Base-by-base conservation (phyloP, 2,888 invertebrate species). In the Epinotia bilunana region DNA sequence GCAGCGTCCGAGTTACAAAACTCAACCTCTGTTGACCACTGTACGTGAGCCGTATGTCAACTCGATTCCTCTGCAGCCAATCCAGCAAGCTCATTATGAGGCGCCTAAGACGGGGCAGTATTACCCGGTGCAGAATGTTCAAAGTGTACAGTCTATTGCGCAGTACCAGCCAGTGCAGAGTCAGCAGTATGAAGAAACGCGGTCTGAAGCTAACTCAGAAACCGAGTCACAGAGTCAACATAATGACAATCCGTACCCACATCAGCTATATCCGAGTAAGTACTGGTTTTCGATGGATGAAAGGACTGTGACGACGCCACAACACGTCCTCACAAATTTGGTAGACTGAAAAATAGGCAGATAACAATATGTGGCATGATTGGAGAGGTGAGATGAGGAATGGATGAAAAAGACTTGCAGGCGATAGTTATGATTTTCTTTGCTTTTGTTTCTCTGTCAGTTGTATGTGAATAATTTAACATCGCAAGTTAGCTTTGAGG, bases 61-160 rank as follows among this genome's bases (percentile, higher is more conserved):
- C 60, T 18, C 74, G 39, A 16, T 70, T 6, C 74, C 74, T 3
- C 49, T 64, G 13, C 69, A 69, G 28, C 63, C 64, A 46, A 28
- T 74, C 33, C 69, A 74, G 53, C 64, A 65, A 23, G 57, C 57
- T 12, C 70, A 55, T 13, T 74, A 71, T 43, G 64, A 74, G 18
- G 23, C 70, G n/a, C 74, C 58, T 12, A 57, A 63, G 28, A 70
- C 64, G 13, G 71, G 23, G 65, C 74, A 75, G n/a, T 71, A 71
- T 43, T 71, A 71, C n/a, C 74, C 70, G 23, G 60, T 58, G 4
- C 68, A 55, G 20, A 53, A 28, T 16, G 62, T 11, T 9, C 73
- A 68, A 39, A 39, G 39, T 9, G 39, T 39, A 18, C 72, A 65
- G 53, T 16, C 67, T 18, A 39, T 67, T 23, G 43, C 57, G 39